Evolutionary conservation across 2,888 invertebrate genomes (phyloP), one percentile per base, ranked within the genome.

Genomic region (Eucera pruinosa): DNA sequence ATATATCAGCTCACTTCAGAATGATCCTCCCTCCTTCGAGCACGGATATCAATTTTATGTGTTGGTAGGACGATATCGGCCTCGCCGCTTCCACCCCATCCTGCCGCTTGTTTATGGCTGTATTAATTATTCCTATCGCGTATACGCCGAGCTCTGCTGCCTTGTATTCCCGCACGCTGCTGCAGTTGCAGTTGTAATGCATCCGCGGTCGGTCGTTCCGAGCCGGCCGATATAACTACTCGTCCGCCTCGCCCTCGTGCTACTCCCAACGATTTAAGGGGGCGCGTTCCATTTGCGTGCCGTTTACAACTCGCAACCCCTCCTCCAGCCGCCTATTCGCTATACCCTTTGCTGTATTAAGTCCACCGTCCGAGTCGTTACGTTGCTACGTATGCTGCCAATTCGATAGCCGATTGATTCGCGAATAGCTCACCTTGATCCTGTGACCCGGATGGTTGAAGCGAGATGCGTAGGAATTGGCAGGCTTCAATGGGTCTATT

Each of bases 111-210:
- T 90, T 91, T 90, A 91, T 90, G 87, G 88, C 80, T 87, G 86
- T 90, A 90, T 91, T 91, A 91, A 91, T 91, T 91, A 91, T 91
- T 91, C 91, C 87, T 89, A 91, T 90, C 90, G 89, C 90, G 90
- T 91, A 88, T 80, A 78, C 77, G 81, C 82, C 77, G 80, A 48
- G 79, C 79, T 74, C 78, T 68, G 74, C 68, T 60, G 58, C 85
- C 83, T 84, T 81, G 86, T 87, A 86, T 82, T 84, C 84, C 77
- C 71, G 75, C 74, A 75, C 81, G 81, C 50, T 74, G 77, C 60
- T 74, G 74, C 73, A 86, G 80, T 83, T 78, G 83, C 84, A 81
- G 82, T 82, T 83, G 84, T 71, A 82, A 84, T 86, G 84, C 86
- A 85, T 85, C 77, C 85, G 71, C 68, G 85, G 85, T 80, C 57